Base-by-base conservation (phyloP, 2,113 vertebrate species). In the Leucopsar rothschildi region DNA sequence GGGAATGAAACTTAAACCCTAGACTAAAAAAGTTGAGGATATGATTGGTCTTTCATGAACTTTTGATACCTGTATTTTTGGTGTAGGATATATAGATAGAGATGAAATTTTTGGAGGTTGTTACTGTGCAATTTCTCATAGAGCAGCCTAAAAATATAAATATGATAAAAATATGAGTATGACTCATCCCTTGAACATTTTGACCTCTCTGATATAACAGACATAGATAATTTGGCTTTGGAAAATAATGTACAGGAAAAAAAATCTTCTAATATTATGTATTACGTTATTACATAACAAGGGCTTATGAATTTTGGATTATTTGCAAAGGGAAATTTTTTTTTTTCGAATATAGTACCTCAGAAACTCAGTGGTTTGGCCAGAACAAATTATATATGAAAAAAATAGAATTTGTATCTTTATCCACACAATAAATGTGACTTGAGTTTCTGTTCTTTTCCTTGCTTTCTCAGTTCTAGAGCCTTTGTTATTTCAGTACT, bases 241-340 rank as follows among this genome's bases (percentile, higher is more conserved):
- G 40, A 70, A 93, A 88, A 68, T 31, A 47, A 44, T 27, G 47
- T 5, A 52, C 9, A 15, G 29, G 71, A 45, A 77, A 77, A 72
- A 42, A 21, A 22, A 2, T 4, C 20, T 65, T 3, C 11, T 55
- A 20, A 1, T 37, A 7, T 11, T 60, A 8, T 12, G 1, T 42
- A 14, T 31, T 60, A 3, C 64, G 3, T n/a, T 31, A 49, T 72
- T n/a, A 25, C 11, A 27, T 1, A 56, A 52, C 50, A 52, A 52
- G 16, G 3, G 6, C 0, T 45, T 11, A 10, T 14, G 37, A 64
- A 7, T 57, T 82, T 40, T 28, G 6, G 11, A 80, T 40, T 40
- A 44, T 76, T 87, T 73, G 20, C 4, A 50, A 86, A 66, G 9
- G 12, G 4, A 15, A 84, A 80, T 79, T n/a, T 42, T 40, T 21